A percentile compares a stretch with the other conserved stretches of the same genome.
These are phyloP conservation scores for Triplophysa tibetana DNA, from an alignment of 2,113 vertebrate species.

Conservation along the genomic window DNA sequence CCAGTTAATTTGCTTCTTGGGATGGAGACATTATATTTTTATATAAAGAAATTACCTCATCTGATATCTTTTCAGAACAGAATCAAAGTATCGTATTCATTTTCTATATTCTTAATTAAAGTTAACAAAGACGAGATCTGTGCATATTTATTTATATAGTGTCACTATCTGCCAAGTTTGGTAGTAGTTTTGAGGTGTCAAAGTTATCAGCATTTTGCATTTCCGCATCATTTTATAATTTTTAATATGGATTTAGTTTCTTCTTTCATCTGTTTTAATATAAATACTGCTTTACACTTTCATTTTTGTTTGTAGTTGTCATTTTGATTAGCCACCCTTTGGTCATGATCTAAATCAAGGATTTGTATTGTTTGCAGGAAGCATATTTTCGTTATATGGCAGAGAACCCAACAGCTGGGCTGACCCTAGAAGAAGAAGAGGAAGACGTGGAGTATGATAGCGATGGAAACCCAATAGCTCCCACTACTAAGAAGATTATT, in stretches of 20 bases:
- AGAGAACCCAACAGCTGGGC: slow-evolving; percentile 96
- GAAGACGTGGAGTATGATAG: slow-evolving; percentile 98
- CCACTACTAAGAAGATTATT: slow-evolving; percentile 89
- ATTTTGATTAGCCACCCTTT: not conserved
- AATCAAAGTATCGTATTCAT: too few relatives aligned
- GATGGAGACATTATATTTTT: too few relatives aligned
- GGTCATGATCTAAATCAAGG: slow-evolving; percentile 50
- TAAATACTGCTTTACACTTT: not conserved
- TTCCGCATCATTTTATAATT: not conserved
- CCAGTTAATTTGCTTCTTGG: not conserved
- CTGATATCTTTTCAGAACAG: not conserved
- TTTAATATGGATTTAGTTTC: not conserved
- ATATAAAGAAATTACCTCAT: too few relatives aligned
- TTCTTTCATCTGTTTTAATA: not conserved
- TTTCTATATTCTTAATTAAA: not conserved
- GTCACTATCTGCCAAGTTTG: not conserved
- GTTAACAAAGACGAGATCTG: not conserved
- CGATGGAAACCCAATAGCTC: slow-evolving; percentile 93
- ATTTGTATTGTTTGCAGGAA: slow-evolving; percentile 85
- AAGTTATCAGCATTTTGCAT: not conserved
- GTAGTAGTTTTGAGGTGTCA: not conserved
- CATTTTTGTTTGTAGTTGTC: not conserved
- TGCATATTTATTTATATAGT: not conserved
- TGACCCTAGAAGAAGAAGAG: slow-evolving; percentile 93
- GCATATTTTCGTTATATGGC: slow-evolving; percentile 99